Evolutionary conservation across 2,113 vertebrate genomes (phyloP).

Genomic region (Myotis yumanensis): DNA sequence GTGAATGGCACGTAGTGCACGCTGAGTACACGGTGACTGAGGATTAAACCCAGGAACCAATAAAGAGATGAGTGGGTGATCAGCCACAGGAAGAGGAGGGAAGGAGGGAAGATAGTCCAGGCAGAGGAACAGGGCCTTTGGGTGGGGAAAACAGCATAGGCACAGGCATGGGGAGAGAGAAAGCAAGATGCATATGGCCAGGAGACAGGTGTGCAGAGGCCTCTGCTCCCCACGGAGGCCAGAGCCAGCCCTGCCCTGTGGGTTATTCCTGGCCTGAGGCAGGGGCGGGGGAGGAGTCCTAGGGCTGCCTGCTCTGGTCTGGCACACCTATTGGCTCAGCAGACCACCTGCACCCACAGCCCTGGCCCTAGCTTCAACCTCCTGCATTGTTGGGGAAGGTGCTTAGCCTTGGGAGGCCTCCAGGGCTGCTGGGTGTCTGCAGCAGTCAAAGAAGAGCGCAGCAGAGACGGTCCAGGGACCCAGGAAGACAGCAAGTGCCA

Average conservation of each 20-base stretch:
- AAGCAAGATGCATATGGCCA: background rate
- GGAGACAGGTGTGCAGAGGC: background rate
- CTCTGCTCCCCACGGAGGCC: background rate
- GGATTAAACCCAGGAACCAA: background rate
- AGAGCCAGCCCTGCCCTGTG: background rate
- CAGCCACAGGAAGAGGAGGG: background rate
- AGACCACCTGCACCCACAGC: background rate
- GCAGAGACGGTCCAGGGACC: background rate
- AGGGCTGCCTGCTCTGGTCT: background rate
- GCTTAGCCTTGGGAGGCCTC: background rate
- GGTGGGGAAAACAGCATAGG: background rate
- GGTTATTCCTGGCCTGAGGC: background rate
- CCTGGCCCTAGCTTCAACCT: background rate
- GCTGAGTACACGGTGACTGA: background rate
- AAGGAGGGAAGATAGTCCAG: background rate
- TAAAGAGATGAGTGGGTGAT: background rate
- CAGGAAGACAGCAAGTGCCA: background rate
- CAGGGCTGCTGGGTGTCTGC: background rate
- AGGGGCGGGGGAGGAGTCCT: no score
- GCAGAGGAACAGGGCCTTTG: background rate
- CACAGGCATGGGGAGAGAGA: background rate
- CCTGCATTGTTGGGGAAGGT: background rate
- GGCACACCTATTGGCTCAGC: background rate
- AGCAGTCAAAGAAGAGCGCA: background rate
- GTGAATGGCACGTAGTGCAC: background rate